Conservation (phyloP, 2,797 vertebrate species). For the Crypturellus tataupa region DNA sequence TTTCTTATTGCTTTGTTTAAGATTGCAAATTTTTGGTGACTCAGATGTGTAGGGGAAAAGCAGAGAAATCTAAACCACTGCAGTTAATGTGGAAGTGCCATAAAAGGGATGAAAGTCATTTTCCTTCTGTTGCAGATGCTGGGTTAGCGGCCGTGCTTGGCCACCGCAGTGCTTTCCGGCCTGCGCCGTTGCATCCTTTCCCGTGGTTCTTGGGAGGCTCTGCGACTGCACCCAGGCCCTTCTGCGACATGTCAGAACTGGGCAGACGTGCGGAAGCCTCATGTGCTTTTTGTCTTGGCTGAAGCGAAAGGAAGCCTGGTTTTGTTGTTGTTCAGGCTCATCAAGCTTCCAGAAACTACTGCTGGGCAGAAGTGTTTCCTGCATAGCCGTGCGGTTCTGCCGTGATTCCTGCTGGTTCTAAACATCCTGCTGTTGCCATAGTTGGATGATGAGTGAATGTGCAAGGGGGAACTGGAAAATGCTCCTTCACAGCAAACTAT, state of each 20-base stretch:
- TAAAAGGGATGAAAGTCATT: background rate
- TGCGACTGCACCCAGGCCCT: background rate
- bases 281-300: background rate
- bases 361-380: background rate
- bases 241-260: background rate
- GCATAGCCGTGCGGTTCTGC: background rate
- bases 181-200: background rate
- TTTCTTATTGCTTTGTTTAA: background rate
- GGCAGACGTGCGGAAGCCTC: background rate
- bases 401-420: background rate
- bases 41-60: background rate
- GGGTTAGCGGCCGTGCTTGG: background rate
- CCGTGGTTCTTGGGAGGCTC: background rate
- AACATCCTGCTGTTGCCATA: accelerated
- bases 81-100: accelerated
- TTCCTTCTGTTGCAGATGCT: background rate
- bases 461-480: background rate
- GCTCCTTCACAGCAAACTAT: background rate
- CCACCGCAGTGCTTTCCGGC: accelerated
- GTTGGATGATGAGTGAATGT: background rate
- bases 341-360: background rate
- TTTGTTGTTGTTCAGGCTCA: background rate
- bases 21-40: background rate
- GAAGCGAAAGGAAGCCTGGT: background rate
- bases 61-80: background rate